Conservation (phyloP, 2,113 vertebrate species). For the Formicarius rufipectus region DNA sequence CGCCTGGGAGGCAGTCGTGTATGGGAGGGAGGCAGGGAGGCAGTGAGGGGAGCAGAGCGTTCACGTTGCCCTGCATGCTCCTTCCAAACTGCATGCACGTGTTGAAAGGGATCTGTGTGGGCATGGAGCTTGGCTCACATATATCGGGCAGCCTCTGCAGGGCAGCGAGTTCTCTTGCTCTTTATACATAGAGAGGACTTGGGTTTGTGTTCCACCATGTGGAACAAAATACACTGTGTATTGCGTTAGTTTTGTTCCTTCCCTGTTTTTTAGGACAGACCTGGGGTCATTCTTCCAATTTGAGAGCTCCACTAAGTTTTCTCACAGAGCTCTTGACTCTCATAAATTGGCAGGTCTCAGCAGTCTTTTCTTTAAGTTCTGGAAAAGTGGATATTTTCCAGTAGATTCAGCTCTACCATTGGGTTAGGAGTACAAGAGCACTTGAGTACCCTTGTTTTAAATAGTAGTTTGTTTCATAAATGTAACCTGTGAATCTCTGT, state of each 20-base stretch:
- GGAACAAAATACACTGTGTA: not conserved
- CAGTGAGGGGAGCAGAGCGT: not conserved
- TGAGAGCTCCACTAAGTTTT: not conserved
- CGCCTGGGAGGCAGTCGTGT: not conserved
- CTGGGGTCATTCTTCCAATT: not conserved
- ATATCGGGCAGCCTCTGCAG: not conserved
- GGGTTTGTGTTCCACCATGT: not conserved
- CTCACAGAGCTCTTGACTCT: not conserved
- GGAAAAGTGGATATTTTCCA: not conserved
- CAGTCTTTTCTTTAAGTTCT: not conserved
- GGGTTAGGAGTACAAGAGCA: not conserved
- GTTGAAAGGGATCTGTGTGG: not conserved
- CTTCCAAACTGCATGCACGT: fast-evolving
- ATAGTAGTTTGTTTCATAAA: not conserved
- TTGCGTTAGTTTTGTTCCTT: not conserved
- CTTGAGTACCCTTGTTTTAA: constrained; percentile 20
- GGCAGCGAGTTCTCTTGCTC: not conserved
- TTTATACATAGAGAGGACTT: not conserved
- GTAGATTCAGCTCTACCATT: not conserved
- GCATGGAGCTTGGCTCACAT: not conserved
- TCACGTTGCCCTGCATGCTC: fast-evolving
- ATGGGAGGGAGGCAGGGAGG: not conserved
- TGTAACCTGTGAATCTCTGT: not conserved
- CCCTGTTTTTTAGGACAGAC: not conserved
- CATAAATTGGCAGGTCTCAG: not conserved